Evolutionary conservation across 2,113 vertebrate species (phyloP).

Genomic region (Ciconia maguari): DNA sequence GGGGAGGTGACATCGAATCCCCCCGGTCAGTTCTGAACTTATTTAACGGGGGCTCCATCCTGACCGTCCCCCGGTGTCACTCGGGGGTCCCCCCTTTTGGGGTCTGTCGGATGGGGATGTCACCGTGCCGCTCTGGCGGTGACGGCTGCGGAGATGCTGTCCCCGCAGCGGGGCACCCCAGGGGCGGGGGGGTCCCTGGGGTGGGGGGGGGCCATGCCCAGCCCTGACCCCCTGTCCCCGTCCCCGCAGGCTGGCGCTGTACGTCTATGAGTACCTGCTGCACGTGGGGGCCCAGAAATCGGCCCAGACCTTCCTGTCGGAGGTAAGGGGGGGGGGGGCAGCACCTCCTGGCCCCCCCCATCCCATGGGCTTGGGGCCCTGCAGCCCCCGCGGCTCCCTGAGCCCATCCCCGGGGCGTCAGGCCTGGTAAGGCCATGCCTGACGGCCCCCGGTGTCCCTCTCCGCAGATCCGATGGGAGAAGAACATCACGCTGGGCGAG

Average conservation of each 20-base stretch:
- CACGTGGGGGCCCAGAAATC: constrained; percentile 98
- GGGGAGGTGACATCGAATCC: not conserved
- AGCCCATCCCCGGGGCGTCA: not conserved
- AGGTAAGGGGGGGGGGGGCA: constrained; percentile 76
- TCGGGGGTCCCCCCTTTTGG: fast-evolving
- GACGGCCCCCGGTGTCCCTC: not conserved
- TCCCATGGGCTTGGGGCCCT: fast-evolving
- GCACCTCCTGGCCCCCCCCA: not conserved
- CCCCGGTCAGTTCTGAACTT: fast-evolving
- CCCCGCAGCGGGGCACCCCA: not conserved
- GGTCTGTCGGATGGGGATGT: not conserved
- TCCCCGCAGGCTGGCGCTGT: constrained; percentile 85
- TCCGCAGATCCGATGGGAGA: constrained; percentile 93
- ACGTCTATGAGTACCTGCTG: constrained; percentile 96
- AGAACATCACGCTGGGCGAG: constrained; percentile 91
- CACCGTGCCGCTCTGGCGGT: not conserved
- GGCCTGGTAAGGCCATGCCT: not conserved
- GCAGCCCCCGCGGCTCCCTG: not conserved
- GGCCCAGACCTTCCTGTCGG: constrained; percentile 97
- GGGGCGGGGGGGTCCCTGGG: not conserved
- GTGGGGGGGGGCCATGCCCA: no score
- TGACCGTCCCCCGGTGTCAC: not conserved
- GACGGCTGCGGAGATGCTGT: not conserved
- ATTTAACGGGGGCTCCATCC: not conserved
- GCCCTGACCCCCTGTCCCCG: not conserved